These are phyloP conservation scores for Torymus tubicola DNA, from an alignment of 2,888 invertebrate species.

Conservation along the genomic window DNA sequence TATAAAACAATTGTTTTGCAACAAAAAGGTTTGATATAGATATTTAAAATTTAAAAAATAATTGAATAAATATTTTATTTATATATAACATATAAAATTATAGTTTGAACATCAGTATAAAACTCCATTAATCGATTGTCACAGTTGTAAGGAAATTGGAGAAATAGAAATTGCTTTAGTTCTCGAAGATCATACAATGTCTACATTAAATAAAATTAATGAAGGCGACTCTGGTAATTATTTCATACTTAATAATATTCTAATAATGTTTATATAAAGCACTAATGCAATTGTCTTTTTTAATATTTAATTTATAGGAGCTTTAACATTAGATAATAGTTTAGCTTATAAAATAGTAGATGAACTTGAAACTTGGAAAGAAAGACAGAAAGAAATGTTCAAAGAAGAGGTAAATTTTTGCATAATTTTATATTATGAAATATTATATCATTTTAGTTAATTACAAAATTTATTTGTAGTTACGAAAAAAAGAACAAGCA, in stretches of 20 bases:
- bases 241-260: constrained; percentile 8
- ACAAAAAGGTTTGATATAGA: constrained; percentile 64
- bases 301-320: too few species aligned
- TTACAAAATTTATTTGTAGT: constrained; percentile 67
- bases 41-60: constrained; percentile 7
- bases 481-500: constrained; percentile 80
- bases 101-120: constrained; percentile 67
- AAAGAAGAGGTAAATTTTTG: constrained; percentile 78
- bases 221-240: constrained; percentile 15
- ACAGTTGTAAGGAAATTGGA: constrained; percentile 65
- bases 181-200: constrained; percentile 66
- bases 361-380: constrained; percentile 86
- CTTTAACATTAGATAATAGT: constrained; percentile 69
- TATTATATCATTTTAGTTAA: constrained; percentile 38
- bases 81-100: constrained; percentile 43
- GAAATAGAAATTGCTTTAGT: constrained; percentile 65
- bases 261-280: not conserved
- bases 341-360: constrained; percentile 80
- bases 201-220: constrained; percentile 30
- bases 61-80: not conserved
- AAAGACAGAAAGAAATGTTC: constrained; percentile 82
- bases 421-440: constrained; percentile 1
- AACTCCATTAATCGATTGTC: constrained; percentile 65
- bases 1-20: constrained; percentile 65
- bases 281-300: too few species aligned